These are phyloP conservation scores for Gasterosteus aculeatus DNA, from an alignment of 2,113 vertebrate genomes.

Conservation along the genomic window DNA sequence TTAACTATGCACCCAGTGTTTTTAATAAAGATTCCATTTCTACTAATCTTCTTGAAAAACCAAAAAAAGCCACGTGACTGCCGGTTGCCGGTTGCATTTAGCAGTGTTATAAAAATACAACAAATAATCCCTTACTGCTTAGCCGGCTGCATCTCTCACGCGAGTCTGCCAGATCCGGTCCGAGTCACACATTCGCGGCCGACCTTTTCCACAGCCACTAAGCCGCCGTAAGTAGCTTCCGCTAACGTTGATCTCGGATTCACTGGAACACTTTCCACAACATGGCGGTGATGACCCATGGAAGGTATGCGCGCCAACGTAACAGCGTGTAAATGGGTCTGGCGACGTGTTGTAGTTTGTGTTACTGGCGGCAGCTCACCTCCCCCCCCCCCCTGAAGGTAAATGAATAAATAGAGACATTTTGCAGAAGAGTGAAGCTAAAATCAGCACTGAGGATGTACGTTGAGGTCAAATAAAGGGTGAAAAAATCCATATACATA, in stretches of 20 bases:
- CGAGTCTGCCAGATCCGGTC: background rate
- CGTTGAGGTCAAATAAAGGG: background rate
- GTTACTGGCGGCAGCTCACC: background rate
- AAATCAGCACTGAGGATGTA: background rate
- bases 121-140: background rate
- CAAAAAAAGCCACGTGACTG: background rate
- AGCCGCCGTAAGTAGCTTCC: slow-evolving; percentile 26
- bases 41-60: slow-evolving; percentile 49
- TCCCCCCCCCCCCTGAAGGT: background rate
- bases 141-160: background rate
- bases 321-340: background rate
- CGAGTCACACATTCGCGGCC: slow-evolving; percentile 12
- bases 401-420: background rate
- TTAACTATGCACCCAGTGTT: slow-evolving; percentile 44
- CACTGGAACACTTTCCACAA: slow-evolving; percentile 50
- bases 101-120: slow-evolving; percentile 8
- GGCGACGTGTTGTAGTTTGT: slow-evolving; percentile 13
- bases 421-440: background rate
- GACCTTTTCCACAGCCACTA: slow-evolving; percentile 41
- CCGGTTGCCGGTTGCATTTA: background rate
- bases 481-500: background rate
- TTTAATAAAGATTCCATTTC: slow-evolving; percentile 76
- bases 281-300: slow-evolving; percentile 28
- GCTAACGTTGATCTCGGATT: slow-evolving; percentile 30
- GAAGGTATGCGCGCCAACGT: slow-evolving; percentile 42